Evolutionary conservation across 2,797 vertebrate species (phyloP).

Genomic region (Anguilla anguilla): DNA sequence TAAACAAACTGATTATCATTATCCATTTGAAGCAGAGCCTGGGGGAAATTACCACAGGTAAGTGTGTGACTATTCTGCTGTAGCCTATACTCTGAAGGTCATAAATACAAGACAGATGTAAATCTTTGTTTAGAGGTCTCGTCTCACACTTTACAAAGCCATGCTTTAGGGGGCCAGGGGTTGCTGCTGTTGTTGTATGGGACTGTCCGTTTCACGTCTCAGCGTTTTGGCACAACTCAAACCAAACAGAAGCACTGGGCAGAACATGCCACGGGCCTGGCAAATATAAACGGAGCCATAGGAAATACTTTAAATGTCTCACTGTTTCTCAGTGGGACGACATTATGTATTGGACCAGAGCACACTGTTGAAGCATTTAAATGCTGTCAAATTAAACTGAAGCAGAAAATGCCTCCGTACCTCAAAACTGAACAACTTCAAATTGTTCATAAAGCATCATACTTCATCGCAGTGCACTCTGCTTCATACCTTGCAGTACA

Average conservation of each 20-base stretch:
- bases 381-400: too few relatives aligned
- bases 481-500: background rate
- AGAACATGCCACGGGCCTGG: background rate
- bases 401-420: background rate
- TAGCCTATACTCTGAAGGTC: background rate
- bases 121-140: background rate
- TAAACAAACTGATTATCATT: slow-evolving; percentile 10
- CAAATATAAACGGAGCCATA: background rate
- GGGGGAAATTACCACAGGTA: background rate
- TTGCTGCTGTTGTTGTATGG: background rate
- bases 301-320: background rate
- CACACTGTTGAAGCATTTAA: too few relatives aligned
- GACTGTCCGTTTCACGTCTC: background rate
- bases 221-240: background rate
- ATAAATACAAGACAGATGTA: background rate
- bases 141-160: background rate
- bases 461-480: background rate
- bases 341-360: background rate
- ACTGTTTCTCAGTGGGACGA: background rate
- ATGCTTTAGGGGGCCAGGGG: background rate
- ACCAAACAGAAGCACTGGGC: background rate
- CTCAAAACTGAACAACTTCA: background rate
- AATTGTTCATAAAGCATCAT: background rate
- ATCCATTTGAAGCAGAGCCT: background rate
- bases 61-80: background rate